These are phyloP conservation scores for Holothuria glaberrima DNA, from an alignment of 35 echinoderm and acorn worm genomes.

Conservation along the genomic window DNA sequence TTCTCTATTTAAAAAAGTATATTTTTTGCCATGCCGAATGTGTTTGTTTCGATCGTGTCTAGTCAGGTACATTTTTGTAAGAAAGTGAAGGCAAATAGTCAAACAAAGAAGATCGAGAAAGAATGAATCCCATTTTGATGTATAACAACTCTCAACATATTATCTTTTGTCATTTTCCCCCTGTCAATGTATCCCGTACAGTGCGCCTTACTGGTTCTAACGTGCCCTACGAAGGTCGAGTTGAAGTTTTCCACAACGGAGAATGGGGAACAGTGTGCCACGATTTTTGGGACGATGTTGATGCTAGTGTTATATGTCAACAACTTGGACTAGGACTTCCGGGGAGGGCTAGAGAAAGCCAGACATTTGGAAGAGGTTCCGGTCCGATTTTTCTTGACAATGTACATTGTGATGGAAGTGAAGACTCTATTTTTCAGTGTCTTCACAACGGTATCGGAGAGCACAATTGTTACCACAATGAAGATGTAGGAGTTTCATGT, in stretches of 20 bases:
- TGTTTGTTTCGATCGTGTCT: too few relatives aligned
- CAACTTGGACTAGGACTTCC: background rate
- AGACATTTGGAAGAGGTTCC: slow-evolving; percentile 1
- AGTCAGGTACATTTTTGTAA: too few relatives aligned
- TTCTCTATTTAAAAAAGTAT: too few relatives aligned
- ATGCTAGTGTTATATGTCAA: background rate
- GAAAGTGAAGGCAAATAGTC: too few relatives aligned
- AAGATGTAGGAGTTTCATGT: slow-evolving; percentile 20
- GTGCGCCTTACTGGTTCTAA: background rate
- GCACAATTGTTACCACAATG: slow-evolving; percentile 21
- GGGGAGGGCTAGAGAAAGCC: too few relatives aligned
- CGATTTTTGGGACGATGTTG: background rate
- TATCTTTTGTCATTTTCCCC: too few relatives aligned
- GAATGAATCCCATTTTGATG: too few relatives aligned
- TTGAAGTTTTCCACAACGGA: background rate
- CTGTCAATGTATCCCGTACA: background rate
- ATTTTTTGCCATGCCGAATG: too few relatives aligned
- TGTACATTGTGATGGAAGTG: slow-evolving; percentile 38
- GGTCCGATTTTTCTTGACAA: slow-evolving; percentile 47
- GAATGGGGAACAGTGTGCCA: background rate
- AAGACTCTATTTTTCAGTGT: slow-evolving; percentile 31
- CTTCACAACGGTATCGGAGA: slow-evolving; percentile 4
- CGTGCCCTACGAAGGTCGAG: background rate
- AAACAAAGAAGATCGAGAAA: too few relatives aligned
- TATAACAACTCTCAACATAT: too few relatives aligned